phyloP scores from a whole-genome alignment of 2,113 vertebrate species.

The Galeopterus variegatus region DNA sequence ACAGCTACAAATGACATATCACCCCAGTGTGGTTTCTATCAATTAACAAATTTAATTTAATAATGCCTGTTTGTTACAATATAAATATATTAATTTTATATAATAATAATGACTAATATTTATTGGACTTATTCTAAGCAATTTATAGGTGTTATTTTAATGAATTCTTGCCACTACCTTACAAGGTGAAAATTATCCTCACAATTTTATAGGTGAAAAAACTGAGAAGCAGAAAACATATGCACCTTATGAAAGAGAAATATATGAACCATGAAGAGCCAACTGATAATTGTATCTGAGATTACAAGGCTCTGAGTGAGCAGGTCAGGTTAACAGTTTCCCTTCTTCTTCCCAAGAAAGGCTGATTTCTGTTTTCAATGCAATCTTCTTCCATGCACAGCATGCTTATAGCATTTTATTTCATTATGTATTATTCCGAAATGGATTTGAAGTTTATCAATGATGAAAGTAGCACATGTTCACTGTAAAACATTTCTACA shows the following conservation, averaged over 20 bases:
- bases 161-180: constrained; percentile 1
- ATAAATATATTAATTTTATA: not conserved
- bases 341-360: not conserved
- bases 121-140: not conserved
- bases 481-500: not conserved
- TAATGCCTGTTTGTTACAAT: not conserved
- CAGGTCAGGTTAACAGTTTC: not conserved
- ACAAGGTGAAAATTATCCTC: not conserved
- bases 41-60: not conserved
- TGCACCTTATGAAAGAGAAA: not conserved
- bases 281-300: not conserved
- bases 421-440: constrained; percentile 24
- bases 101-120: not conserved
- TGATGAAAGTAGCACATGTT: not conserved
- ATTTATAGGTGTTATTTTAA: not conserved
- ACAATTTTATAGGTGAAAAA: not conserved
- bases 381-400: not conserved
- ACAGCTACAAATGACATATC: not conserved
- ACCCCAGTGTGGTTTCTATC: not conserved
- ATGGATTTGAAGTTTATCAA: not conserved
- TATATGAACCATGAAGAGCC: not conserved
- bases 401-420: not conserved
- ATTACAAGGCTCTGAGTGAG: not conserved
- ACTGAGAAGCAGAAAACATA: not conserved
- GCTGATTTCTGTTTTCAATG: not conserved